Evolutionary conservation across 2,888 invertebrate species (phyloP).

Genomic region (Tenodera sinensis): DNA sequence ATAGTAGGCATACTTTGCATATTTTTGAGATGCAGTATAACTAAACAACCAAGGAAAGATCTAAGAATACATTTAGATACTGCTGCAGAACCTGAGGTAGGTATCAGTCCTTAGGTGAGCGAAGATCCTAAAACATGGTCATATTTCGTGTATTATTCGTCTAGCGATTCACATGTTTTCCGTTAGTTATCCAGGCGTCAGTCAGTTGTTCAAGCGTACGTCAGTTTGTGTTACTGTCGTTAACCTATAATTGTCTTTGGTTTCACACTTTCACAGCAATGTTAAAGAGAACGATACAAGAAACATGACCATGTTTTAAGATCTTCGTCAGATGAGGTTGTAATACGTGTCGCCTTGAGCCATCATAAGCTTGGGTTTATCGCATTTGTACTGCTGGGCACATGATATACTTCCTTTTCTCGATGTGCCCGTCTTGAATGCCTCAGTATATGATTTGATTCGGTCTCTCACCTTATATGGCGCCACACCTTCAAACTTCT

Average conservation of each 20-base stretch:
- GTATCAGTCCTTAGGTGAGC: not conserved
- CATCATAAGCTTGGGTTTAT: constrained; percentile 3
- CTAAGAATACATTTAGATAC: not conserved
- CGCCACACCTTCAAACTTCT: not conserved
- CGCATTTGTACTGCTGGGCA: constrained; percentile 4
- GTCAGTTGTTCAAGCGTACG: too few species aligned
- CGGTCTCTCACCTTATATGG: constrained; percentile 1
- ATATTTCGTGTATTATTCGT: not conserved
- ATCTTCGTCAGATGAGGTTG: not conserved
- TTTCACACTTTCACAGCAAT: not conserved
- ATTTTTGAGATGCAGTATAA: too few species aligned
- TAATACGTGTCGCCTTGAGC: not conserved
- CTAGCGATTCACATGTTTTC: not conserved
- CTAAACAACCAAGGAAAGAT: not conserved
- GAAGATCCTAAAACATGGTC: not conserved
- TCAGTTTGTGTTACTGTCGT: too few species aligned
- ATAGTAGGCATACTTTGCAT: too few species aligned
- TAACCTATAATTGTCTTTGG: not conserved
- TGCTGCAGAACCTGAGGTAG: not conserved
- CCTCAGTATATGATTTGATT: constrained; percentile 13
- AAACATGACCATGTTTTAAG: not conserved
- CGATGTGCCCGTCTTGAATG: constrained; percentile 10
- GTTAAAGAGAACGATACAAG: not conserved
- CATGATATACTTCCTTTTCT: not conserved
- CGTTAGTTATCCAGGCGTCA: too few species aligned